These are phyloP conservation scores for Scylla paramamosain DNA, from an alignment of 1,140 invertebrate genomes.

Conservation along the genomic window DNA sequence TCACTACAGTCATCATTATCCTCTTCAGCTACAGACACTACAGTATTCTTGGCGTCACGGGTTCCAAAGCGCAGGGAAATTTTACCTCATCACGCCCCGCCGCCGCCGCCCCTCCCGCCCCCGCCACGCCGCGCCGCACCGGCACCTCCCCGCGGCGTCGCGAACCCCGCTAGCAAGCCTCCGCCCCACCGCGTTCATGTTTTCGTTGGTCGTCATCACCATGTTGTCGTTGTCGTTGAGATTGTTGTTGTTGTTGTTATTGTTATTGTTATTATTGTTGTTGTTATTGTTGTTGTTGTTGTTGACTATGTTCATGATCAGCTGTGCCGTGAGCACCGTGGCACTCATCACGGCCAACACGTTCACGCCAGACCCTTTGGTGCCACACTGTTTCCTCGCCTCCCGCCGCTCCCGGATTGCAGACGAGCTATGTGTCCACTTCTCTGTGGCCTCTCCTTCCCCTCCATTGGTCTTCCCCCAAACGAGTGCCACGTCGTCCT, in stretches of 20 bases:
- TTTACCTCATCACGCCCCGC: no score
- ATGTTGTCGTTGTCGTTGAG: conserved; percentile 60
- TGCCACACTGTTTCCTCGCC: neutral
- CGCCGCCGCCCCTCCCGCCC: no score
- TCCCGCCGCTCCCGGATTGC: neutral
- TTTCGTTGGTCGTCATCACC: conserved; percentile 62
- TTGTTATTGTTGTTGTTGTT: conserved; percentile 69
- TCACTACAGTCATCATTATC: no score
- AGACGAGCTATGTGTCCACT: neutral
- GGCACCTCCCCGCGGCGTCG: no score
- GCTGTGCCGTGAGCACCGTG: conserved; percentile 57
- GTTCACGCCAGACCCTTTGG: conserved; percentile 49
- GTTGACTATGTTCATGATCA: conserved; percentile 64
- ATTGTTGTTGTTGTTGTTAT: conserved; percentile 65
- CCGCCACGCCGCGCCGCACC: no score
- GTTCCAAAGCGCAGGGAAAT: no score
- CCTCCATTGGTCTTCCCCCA: neutral
- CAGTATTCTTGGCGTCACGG: no score
- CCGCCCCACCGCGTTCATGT: conserved; percentile 44
- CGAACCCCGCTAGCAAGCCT: neutral
- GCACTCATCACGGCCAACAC: conserved; percentile 62
- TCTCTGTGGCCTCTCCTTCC: neutral
- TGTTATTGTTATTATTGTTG: conserved; percentile 66
- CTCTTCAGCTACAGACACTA: no score
- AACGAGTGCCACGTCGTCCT: neutral